phyloP scores from a whole-genome alignment of 1,140 invertebrate species.

The Bombus waltoni region DNA sequence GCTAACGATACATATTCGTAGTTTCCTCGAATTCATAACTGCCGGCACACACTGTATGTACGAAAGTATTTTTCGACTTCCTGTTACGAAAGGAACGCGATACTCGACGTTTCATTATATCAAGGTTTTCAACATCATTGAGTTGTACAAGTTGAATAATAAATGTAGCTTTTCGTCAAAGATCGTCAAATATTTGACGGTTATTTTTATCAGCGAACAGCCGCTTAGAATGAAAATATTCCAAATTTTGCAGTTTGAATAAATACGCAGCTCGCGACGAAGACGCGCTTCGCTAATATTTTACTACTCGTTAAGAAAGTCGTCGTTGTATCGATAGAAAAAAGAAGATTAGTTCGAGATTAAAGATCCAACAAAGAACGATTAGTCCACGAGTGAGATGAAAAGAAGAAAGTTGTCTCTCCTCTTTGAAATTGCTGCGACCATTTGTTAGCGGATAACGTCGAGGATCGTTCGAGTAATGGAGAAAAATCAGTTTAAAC shows the following conservation, averaged over 20 bases:
- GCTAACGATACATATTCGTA: constrained; percentile 44
- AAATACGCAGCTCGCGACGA: fast-evolving
- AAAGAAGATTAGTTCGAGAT: not conserved
- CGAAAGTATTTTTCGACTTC: not conserved
- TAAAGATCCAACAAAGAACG: not conserved
- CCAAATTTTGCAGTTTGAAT: not conserved
- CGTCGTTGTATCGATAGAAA: not conserved
- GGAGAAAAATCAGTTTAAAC: not conserved
- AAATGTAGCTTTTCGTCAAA: not conserved
- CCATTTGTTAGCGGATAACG: not conserved
- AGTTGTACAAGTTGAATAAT: not conserved
- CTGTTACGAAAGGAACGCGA: not conserved
- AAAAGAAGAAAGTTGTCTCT: not conserved
- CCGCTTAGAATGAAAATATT: too few relatives aligned
- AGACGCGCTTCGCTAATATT: not conserved
- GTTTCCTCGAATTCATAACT: constrained; percentile 6
- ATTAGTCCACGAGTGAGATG: not conserved
- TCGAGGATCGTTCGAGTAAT: not conserved
- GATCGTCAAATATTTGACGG: too few relatives aligned
- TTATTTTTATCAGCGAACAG: too few relatives aligned
- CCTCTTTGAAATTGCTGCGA: not conserved
- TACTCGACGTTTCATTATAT: not conserved
- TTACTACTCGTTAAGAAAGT: not conserved
- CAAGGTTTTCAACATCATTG: fast-evolving
- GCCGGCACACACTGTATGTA: not conserved